Evolutionary conservation across 2,888 invertebrate species (phyloP).

Genomic region (Augochlorella aurata): DNA sequence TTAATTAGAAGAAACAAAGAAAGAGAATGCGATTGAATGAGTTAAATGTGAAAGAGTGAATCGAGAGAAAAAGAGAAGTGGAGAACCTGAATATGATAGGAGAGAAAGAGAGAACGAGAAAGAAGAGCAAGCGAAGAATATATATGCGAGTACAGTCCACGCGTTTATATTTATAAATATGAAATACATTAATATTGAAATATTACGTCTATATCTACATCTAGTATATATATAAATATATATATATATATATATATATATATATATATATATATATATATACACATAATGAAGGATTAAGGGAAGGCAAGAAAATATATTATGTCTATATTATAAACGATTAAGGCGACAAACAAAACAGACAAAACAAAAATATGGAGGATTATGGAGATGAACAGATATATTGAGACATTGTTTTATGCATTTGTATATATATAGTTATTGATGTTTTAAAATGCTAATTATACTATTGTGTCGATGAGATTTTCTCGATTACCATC

Average conservation of each 20-base stretch:
- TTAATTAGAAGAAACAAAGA: slow-evolving; percentile 63
- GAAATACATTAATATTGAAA: slow-evolving; percentile 75
- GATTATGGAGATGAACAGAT: slow-evolving; percentile 72
- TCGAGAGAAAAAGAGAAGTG: slow-evolving; percentile 13
- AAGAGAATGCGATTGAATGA: slow-evolving; percentile 45
- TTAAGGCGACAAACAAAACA: slow-evolving; percentile 59
- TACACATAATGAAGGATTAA: slow-evolving; percentile 70
- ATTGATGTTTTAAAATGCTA: slow-evolving; percentile 80
- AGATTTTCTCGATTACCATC: slow-evolving; percentile 72
- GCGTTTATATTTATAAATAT: slow-evolving; percentile 79
- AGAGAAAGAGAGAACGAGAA: slow-evolving; percentile 31
- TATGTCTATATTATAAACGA: slow-evolving; percentile 66
- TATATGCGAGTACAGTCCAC: slow-evolving; percentile 77
- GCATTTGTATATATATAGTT: slow-evolving; percentile 82
- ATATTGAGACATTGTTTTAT: slow-evolving; percentile 79
- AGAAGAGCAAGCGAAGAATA: slow-evolving; percentile 64
- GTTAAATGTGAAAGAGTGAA: slow-evolving; percentile 26
- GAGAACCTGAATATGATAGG: slow-evolving; percentile 45
- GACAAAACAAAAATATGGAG: slow-evolving; percentile 65
- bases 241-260: slow-evolving; percentile 58
- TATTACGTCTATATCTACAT: slow-evolving; percentile 75
- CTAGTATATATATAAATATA: slow-evolving; percentile 60
- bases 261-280: slow-evolving; percentile 54
- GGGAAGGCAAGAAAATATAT: slow-evolving; percentile 66
- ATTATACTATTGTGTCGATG: slow-evolving; percentile 75